These are phyloP conservation scores for Paramisgurnus dabryanus DNA, from an alignment of 2,113 vertebrate species.

Conservation along the genomic window DNA sequence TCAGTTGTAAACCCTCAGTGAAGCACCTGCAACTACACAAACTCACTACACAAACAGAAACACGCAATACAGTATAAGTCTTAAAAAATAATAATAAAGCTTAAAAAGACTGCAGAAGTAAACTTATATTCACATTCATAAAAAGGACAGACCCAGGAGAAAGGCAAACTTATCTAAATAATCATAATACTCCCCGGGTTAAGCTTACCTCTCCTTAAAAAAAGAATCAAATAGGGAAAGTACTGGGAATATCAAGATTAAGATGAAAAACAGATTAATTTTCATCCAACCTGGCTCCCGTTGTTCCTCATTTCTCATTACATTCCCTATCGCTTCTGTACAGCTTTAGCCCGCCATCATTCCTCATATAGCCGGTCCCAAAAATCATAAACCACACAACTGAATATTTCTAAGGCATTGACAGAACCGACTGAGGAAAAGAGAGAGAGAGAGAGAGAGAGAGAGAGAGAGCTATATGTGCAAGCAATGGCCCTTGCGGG, in stretches of 20 bases:
- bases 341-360: constrained; percentile 17
- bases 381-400: background rate
- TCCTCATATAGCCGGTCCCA: background rate
- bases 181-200: background rate
- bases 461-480: background rate
- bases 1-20: too few relatives aligned
- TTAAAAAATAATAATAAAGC: too few relatives aligned
- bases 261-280: constrained; percentile 19
- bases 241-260: background rate
- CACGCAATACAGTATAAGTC: too few relatives aligned
- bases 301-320: constrained; percentile 35
- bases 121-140: background rate
- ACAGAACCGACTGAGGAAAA: background rate
- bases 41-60: too few relatives aligned
- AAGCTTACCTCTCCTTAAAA: too few relatives aligned
- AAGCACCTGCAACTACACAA: too few relatives aligned
- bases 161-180: background rate
- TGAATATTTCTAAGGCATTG: background rate
- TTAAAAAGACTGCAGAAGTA: too few relatives aligned
- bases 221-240: background rate
- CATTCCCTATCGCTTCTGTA: constrained; percentile 30
- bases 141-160: background rate
- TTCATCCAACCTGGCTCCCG: constrained; percentile 12
- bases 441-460: background rate
- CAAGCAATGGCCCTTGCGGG: background rate